Percentiles rank a stretch among this genome's conserved stretches.
phyloP scores from a whole-genome alignment of 2,113 vertebrate genomes.

The Rhinolophus ferrumequinum region DNA sequence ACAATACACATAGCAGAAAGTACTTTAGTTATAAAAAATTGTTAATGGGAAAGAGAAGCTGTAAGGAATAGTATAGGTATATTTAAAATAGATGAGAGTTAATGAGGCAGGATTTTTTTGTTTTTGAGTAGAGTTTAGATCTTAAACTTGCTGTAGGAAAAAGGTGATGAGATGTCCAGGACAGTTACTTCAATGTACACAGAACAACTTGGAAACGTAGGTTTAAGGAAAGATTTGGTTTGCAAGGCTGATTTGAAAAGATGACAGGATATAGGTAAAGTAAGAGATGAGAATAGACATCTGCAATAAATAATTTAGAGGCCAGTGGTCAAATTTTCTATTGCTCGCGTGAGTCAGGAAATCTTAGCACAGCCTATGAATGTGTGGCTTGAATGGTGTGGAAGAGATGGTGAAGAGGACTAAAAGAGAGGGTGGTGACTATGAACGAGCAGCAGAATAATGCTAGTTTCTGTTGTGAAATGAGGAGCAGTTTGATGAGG shows the following conservation, averaged over 20 bases:
- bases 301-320: conserved; percentile 12
- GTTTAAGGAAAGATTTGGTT: conserved; percentile 44
- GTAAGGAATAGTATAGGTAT: neutral
- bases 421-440: neutral
- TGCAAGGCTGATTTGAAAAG: conserved; percentile 40
- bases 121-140: conserved; percentile 29
- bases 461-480: conserved; percentile 14
- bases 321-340: neutral
- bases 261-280: neutral
- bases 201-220: conserved; percentile 6
- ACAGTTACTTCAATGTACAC: neutral
- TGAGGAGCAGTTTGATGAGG: neutral
- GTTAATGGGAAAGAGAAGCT: neutral
- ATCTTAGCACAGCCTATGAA: neutral
- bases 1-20: neutral
- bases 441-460: neutral
- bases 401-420: neutral
- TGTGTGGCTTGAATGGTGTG: neutral
- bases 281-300: conserved; percentile 12
- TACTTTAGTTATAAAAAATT: conserved; percentile 24
- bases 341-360: conserved; percentile 32
- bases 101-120: neutral
- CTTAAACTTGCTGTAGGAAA: neutral
- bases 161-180: neutral
- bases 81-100: neutral